Evolutionary conservation across 1,140 invertebrate species (phyloP), one percentile per base, ranked within the genome.

Genomic region (Euglossa dilemma): DNA sequence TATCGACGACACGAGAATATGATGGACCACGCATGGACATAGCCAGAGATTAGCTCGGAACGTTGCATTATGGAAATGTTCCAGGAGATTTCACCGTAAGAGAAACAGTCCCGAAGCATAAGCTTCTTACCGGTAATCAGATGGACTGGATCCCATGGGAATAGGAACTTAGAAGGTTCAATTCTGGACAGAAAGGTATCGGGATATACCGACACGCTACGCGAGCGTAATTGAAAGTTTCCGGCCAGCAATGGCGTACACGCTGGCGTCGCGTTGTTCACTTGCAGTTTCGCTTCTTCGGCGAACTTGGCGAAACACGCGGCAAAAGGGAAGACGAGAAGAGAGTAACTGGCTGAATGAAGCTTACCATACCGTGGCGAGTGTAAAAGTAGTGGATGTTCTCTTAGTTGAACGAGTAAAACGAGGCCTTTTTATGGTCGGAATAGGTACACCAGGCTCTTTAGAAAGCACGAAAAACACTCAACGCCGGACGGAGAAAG

Each of bases 81-180:
- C 6, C 6, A 16, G 28, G 61, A 56, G 18, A 52, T 66, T 81
- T 18, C 16, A 56, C 2, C 11, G 1, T 50, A 20, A 52, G 23
- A n/a, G 63, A 54, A 28, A 57, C 18, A 64, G 56, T 25, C 18
- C 86, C 87, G 89, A 90, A 89, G 89, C 86, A 88, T 83, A 89
- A 90, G 70, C 82, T 88, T 71, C 87, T 91, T 91, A 87, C 72
- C 77, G 82, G 83, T 91, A 91, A 91, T 91, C 89, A 91, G 87
- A 90, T 88, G 87, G 77, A 80, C 71, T 71, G 85, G 88, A 89
- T 91, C 90, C 82, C 84, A 45, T 52, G 77, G 84, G 88, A 88
- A 89, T 85, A 80, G 81, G 54, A 81, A 76, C 87, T 90, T 89
- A 85, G 76, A 36, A 47, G 83, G 75, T 84, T 82, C 80, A 52